Evolutionary conservation across 2,797 vertebrate genomes (phyloP).

Genomic region (Schizothorax lantsangensis): DNA sequence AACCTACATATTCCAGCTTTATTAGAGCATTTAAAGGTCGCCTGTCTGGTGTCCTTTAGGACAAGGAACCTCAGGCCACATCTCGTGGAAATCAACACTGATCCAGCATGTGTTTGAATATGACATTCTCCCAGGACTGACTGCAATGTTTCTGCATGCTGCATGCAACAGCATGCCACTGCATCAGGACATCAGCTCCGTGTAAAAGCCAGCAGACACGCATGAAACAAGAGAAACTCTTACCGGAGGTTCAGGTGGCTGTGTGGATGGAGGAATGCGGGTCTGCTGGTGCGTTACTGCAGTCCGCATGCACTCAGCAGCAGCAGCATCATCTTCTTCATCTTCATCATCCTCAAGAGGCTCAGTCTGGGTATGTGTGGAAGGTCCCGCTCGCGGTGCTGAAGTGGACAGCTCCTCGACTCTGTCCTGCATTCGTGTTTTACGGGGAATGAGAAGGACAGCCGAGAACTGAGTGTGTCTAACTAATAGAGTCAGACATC

Average conservation of each 20-base stretch:
- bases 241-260: slow-evolving; percentile 26
- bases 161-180: slow-evolving; percentile 18
- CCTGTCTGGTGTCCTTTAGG: slow-evolving; percentile 5
- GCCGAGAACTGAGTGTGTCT: slow-evolving; percentile 28
- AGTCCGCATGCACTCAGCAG: slow-evolving; percentile 52
- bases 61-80: slow-evolving; percentile 31
- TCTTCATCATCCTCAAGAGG: slow-evolving; percentile 11
- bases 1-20: too few relatives aligned
- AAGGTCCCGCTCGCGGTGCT: slow-evolving; percentile 15
- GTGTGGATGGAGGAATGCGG: slow-evolving; percentile 48
- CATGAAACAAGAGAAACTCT: slow-evolving; percentile 9
- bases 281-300: slow-evolving; percentile 50
- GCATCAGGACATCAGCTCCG: background rate
- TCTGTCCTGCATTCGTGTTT: slow-evolving; percentile 36
- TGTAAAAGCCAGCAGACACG: background rate
- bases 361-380: slow-evolving; percentile 6
- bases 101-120: background rate
- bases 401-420: slow-evolving; percentile 33
- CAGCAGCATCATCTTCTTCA: slow-evolving; percentile 8
- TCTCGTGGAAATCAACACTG: slow-evolving; percentile 10
- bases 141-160: slow-evolving; percentile 12
- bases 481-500: slow-evolving; percentile 42
- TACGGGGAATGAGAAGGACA: background rate
- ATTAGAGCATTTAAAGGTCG: background rate
- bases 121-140: background rate